phyloP scores from a whole-genome alignment of 1,140 invertebrate species.

The Plectrocnemia conspersa region DNA sequence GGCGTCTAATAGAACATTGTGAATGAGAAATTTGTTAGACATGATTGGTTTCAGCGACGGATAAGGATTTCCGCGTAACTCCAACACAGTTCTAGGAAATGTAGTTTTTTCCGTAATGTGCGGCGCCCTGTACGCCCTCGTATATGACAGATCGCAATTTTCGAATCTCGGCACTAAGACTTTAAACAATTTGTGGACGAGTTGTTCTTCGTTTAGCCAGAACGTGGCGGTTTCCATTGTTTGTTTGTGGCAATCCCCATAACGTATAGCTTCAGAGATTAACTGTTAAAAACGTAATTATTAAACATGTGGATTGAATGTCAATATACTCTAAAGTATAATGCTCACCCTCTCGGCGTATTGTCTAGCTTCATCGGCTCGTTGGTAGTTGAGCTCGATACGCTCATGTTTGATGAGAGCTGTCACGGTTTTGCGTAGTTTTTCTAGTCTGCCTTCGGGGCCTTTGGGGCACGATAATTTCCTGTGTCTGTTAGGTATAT shows the following conservation, averaged over 20 bases:
- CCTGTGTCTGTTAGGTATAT: conserved; percentile 55
- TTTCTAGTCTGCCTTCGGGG: conserved; percentile 69
- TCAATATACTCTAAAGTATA: conserved; percentile 6
- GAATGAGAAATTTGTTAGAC: conserved; percentile 59
- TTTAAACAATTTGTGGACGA: conserved; percentile 91
- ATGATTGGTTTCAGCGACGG: conserved; percentile 55
- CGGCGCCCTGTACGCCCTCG: conserved; percentile 67
- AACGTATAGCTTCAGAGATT: conserved; percentile 79
- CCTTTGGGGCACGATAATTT: conserved; percentile 64
- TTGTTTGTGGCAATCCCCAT: conserved; percentile 76
- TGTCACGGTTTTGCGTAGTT: conserved; percentile 75
- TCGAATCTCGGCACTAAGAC: conserved; percentile 80
- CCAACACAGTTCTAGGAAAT: conserved; percentile 65
- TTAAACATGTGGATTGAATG: background rate
- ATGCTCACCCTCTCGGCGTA: conserved; percentile 76
- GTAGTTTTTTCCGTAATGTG: conserved; percentile 52
- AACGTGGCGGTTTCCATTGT: conserved; percentile 89
- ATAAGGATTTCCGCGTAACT: conserved; percentile 73
- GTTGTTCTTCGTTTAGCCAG: conserved; percentile 84
- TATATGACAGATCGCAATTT: conserved; percentile 65
- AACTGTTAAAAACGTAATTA: conserved; percentile 55
- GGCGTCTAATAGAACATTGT: conserved; percentile 67
- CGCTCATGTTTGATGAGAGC: conserved; percentile 84
- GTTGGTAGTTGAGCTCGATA: conserved; percentile 71
- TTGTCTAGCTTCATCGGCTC: conserved; percentile 79